Base-by-base conservation (phyloP, 1,140 invertebrate genomes). In the Tetramorium alpestre region DNA sequence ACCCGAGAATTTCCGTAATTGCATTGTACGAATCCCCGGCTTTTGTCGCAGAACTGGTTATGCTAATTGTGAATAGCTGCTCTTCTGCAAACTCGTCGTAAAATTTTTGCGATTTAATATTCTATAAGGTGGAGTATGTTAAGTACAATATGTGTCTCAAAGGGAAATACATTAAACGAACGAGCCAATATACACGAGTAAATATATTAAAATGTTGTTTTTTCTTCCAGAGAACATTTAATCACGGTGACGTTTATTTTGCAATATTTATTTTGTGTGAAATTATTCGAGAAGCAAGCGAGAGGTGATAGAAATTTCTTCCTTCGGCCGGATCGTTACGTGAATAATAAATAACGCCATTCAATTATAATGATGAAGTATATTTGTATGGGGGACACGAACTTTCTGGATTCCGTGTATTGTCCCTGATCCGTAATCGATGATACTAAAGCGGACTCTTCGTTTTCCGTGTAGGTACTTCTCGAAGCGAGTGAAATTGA, bases 1-100 rank as follows among this genome's bases (percentile, higher is more conserved):
- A 47, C 25, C 58, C 58, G 41, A 64, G 64, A 77, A 77, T 47
- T 64, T 77, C 5, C 18, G 10, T 28, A 77, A 77, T 47, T 47
- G 56, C 22, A 47, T 64, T 28, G 41, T 54, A 64, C n/a, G 33
- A 28, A 47, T 2, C 5, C 4, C 0, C 16, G n/a, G 7, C 22
- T 62, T 62, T 44, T 64, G 22, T 62, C 41, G 11, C 22, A 25
- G 16, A 76, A 60, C n/a, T 41, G 10, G 44, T 72, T 72, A 33
- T 51, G 25, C 47, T 72, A 33, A 77, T 77, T 44, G 28, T 16
- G 25, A 10, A 11, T 6, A 13, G 13, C 25, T 16, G 44, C n/a
- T 49, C 8, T 33, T 11, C 3, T 25, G n/a, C 5, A n/a, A 18
- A 44, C 4, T 3, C 11, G 2, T 76, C 16, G 38, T 28, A 60